Evolutionary conservation across 2,888 invertebrate species (phyloP), one percentile per base, ranked within the genome.

Genomic region (Toxonevra muliebris): DNA sequence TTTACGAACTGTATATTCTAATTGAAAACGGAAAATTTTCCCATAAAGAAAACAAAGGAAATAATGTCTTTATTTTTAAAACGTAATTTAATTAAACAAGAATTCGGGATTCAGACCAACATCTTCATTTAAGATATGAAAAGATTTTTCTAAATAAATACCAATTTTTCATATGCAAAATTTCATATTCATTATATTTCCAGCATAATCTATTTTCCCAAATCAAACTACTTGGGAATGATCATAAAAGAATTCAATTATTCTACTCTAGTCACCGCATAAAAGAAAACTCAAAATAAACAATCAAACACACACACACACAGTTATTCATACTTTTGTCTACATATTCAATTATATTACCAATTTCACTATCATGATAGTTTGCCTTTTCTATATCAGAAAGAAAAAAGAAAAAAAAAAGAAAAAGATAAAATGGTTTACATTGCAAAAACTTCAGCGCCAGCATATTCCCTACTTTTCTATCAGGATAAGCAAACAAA

Each of bases 191-290:
- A 30, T 19, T 11, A 15, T 19, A 13, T 54, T 4, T 11, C 5
- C n/a, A 11, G 54, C 54, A 54, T 54, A 54, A 54, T 54, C 17
- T 54, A 54, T 54, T 58, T 42, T 30, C 41, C 17, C 5, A 13
- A 13, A 59, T 59, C n/a, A 15, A 43, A 59, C 42, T 59, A 9
- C 20, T 43, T 54, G 4, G n/a, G 19, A 59, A 40, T 8, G n/a
- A 59, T 59, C 59, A 43, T 43, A 59, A 59, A 59, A 59, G 12
- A 59, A 59, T 59, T 43, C 59, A 73, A 73, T 73, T 71, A 71
- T 71, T 70, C 69, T 66, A 69, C 71, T 69, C 68, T 61, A 54
- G 54, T 65, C 68, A 62, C 65, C 69, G 69, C 64, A 30, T 7
- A 30, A 30, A 4, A 30, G 30, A 7, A 30, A 7, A 71, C 60